Conservation (phyloP, 2,888 invertebrate species). For the Brachypalpus laphriformis region DNA sequence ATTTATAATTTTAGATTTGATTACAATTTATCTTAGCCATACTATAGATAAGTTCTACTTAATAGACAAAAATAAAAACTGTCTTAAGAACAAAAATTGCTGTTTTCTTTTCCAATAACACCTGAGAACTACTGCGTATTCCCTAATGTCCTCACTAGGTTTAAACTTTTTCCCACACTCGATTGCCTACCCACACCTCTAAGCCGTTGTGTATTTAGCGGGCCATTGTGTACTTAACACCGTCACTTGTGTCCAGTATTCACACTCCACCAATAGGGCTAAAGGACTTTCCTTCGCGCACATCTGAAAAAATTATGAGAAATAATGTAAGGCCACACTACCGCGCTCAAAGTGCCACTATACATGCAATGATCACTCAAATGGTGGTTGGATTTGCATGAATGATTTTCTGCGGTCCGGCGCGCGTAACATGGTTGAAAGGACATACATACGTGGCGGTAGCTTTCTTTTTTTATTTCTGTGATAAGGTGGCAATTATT, state of each 20-base stretch:
- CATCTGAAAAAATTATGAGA: constrained; percentile 6
- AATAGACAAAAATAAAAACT: constrained; percentile 13
- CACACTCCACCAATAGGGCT: constrained; percentile 14
- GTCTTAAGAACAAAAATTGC: neutral
- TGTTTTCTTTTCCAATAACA: neutral
- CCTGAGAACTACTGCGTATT: neutral
- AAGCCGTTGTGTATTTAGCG: neutral
- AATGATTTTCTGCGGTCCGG: constrained; percentile 25
- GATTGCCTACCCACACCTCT: neutral
- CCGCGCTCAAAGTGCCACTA: constrained; percentile 36
- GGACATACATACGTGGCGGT: neutral
- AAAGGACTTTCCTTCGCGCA: neutral
- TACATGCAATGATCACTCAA: constrained; percentile 49
- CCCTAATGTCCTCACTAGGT: neutral
- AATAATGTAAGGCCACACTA: neutral
- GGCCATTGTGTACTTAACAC: constrained; percentile 13
- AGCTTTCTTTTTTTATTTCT: neutral
- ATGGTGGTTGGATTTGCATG: constrained; percentile 54
- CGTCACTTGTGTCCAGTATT: constrained; percentile 12
- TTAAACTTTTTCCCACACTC: constrained; percentile 12
- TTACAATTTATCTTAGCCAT: constrained; percentile 53
- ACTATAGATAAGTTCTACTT: constrained; percentile 52
- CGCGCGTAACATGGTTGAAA: neutral
- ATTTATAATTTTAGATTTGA: neutral
- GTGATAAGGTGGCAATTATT: neutral